A percentile compares a stretch with the other conserved stretches of the same genome.
Evolutionary conservation across 2,113 vertebrate species (phyloP).

Genomic region (Indicator indicator): DNA sequence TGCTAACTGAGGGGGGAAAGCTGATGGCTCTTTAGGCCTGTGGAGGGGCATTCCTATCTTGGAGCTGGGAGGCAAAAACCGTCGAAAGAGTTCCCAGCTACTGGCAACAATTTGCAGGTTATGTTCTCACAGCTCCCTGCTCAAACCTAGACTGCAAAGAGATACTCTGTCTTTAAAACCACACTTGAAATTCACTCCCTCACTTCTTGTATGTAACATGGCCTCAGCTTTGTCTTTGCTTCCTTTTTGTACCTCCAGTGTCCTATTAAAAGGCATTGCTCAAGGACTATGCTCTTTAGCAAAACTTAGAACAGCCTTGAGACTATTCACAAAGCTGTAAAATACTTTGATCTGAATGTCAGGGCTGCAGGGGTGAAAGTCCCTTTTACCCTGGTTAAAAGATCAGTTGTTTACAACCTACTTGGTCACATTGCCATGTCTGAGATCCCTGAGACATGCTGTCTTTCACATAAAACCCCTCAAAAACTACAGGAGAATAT

Average conservation of each 20-base stretch:
- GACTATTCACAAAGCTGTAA: not conserved
- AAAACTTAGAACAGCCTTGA: not conserved
- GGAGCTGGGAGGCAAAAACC: not conserved
- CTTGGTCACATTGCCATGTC: not conserved
- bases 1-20: not conserved
- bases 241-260: constrained; percentile 1
- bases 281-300: not conserved
- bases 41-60: not conserved
- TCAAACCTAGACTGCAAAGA: not conserved
- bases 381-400: not conserved
- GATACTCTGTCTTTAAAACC: not conserved
- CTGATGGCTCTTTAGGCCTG: not conserved
- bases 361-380: constrained; percentile 9
- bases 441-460: not conserved
- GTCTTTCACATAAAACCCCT: not conserved
- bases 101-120: not conserved
- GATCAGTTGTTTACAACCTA: not conserved
- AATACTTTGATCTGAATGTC: constrained; percentile 4
- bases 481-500: not conserved
- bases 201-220: not conserved
- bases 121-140: not conserved
- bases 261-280: not conserved
- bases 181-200: not conserved
- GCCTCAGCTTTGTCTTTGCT: not conserved
- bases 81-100: not conserved